Evolutionary conservation across 2,888 invertebrate genomes (phyloP).

Genomic region (Orgyia antiqua): DNA sequence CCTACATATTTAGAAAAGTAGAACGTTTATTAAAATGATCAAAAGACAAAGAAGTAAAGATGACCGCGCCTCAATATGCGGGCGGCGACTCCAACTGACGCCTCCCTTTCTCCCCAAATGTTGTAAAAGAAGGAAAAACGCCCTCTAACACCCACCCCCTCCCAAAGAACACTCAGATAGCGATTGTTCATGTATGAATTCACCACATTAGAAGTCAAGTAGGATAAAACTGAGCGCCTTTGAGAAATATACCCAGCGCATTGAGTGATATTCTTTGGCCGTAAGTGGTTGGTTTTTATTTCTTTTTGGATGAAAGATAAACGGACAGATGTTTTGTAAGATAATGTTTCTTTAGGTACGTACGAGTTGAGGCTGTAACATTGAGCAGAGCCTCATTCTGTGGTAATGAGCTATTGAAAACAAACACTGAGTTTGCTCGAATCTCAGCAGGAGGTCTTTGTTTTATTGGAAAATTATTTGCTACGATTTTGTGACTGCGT

Average conservation of each 20-base stretch:
- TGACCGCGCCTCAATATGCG: conserved; percentile 37
- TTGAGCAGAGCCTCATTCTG: conserved; percentile 13
- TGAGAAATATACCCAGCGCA: conserved; percentile 62
- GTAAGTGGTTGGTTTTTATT: conserved; percentile 31
- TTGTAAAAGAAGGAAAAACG: conserved; percentile 54
- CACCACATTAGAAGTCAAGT: conserved; percentile 84
- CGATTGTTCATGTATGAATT: conserved; percentile 84
- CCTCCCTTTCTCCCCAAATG: conserved; percentile 37
- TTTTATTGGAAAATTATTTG: neutral
- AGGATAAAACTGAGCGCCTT: conserved; percentile 76
- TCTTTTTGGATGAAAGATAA: conserved; percentile 25
- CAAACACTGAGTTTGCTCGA: neutral
- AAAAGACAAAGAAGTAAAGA: conserved; percentile 20
- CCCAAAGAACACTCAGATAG: conserved; percentile 52
- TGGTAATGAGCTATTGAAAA: conserved; percentile 20
- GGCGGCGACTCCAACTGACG: conserved; percentile 28
- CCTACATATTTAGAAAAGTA: too few species aligned
- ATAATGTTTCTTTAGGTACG: conserved; percentile 20
- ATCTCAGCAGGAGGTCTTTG: neutral
- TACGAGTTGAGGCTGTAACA: conserved; percentile 2
- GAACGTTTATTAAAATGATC: too few species aligned
- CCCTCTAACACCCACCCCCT: conserved; percentile 25
- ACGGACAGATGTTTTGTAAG: conserved; percentile 27
- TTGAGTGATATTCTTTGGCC: conserved; percentile 59
- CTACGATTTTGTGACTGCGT: too few species aligned